Base-by-base conservation (phyloP, 2,113 vertebrate species). In the Cynocephalus volans region DNA sequence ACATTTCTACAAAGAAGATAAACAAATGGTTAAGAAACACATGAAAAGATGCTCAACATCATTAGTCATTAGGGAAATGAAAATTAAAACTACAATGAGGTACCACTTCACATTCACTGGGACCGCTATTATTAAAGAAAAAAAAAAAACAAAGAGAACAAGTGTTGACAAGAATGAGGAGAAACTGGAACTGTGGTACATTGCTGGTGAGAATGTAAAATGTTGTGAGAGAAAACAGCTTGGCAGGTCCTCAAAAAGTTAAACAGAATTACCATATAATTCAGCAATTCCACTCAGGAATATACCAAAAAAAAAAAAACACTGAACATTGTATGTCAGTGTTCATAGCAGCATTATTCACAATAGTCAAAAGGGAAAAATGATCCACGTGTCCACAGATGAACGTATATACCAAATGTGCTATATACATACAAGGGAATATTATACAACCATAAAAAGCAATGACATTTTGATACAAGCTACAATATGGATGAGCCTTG, bases 361-460 rank as follows among this genome's bases (percentile, higher is more conserved):
- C 24, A 58, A 83, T 8, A 80, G 28, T 15, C 54, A 36, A 54
- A 90, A 36, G 4, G 36, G 8, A 86, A 28, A 88, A 72, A 60
- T 31, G 62, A 41, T 0, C 4, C 4, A 88, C 14, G 41, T 31
- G 10, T 65, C 21, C 17, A 33, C 0, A 48, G 7, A 50, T 81
- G 6, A 88, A 84, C 52, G 19, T 24, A 77, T n/a, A 73, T 24
- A 58, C 15, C 64, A 62, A 58, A 0, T 76, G 54, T 9, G 11
- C 14, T 9, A 69, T 62, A 50, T 3, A 41, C 13, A 84, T 18
- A 93, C 19, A 76, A 48, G 13, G 23, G 21, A 60, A 60, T 69
- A 85, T 41, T 58, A 86, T 72, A 79, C 79, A 67, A 31, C 48
- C 87, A 45, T 58, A 95, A 48, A 88, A 90, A 75, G 56, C 6